phyloP scores from a whole-genome alignment of 2,797 vertebrate species.

The Bradypodion pumilum region DNA sequence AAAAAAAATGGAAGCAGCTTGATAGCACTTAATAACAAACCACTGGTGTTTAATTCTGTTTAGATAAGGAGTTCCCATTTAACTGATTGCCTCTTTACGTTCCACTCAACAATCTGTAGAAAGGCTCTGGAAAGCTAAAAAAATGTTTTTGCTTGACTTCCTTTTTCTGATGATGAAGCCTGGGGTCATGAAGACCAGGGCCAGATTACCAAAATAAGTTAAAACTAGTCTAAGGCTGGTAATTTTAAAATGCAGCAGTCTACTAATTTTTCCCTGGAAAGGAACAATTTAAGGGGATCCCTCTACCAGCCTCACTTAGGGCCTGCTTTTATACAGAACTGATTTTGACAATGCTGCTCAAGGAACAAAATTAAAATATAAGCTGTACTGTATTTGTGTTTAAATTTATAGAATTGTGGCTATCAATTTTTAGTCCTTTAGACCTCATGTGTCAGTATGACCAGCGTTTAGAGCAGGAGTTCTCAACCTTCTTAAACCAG shows the following conservation, averaged over 20 bases:
- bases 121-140: not conserved
- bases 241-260: not conserved
- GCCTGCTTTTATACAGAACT: not conserved
- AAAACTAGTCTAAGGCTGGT: not conserved
- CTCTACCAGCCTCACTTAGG: not conserved
- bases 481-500: no score
- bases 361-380: not conserved
- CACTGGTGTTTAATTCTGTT: not conserved
- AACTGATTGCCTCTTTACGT: not conserved
- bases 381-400: not conserved
- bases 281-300: not conserved
- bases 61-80: not conserved
- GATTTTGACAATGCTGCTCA: not conserved
- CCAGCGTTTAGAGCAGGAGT: not conserved
- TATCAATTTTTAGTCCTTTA: no score
- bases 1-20: no score
- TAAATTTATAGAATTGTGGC: not conserved
- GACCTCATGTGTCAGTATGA: no score
- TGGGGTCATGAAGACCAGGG: not conserved
- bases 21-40: no score
- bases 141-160: not conserved
- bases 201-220: not conserved
- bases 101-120: not conserved
- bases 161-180: not conserved
- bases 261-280: not conserved